Base-by-base conservation (phyloP, 1,140 invertebrate species). In the Vanessa tameamea region DNA sequence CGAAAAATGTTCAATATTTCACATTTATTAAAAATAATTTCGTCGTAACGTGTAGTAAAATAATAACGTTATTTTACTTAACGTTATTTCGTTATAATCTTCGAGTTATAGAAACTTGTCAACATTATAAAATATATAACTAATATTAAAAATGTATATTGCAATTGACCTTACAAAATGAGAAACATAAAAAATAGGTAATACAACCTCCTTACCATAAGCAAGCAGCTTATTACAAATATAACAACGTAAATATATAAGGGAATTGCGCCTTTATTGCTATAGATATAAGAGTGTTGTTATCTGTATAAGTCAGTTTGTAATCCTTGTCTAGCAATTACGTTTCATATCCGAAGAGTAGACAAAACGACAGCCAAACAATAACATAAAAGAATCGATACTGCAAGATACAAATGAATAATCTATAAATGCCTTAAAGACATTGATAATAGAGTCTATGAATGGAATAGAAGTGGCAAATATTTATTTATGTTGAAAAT, bases 361-460 rank as follows among this genome's bases (percentile, higher is more conserved):
- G 87, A 88, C 83, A 72, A 79, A 81, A 87, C 78, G 82, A 83
- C 80, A 77, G 77, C 84, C 83, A 85, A 88, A 89, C 87, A 90
- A 87, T 90, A 90, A 89, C 87, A 90, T 87, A 88, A 87, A 87
- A 80, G 86, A 87, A 87, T 92, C 86, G 87, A 87, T 87, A 85
- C 81, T 82, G 74, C 73, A 72, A 88, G 83, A 89, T 88, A 92
- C 86, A 89, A 92, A 91, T 91, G 87, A 90, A 89, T 89, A 87
- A 90, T 89, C 90, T 90, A 89, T 90, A 89, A 89, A 92, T 87
- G 86, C 80, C 85, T 87, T 89, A 85, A 91, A 90, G 85, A 89
- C 83, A 85, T 86, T 87, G 82, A 77, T 81, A 80, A 69, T n/a
- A 37, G 73, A 70, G 48, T 23, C 47, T 84, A 67, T 5, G n/a